A percentile compares a stretch with the other conserved stretches of the same genome.
These are phyloP conservation scores for Aspidiotus rigidus DNA, from an alignment of 2,888 invertebrate genomes.

Conservation along the genomic window DNA sequence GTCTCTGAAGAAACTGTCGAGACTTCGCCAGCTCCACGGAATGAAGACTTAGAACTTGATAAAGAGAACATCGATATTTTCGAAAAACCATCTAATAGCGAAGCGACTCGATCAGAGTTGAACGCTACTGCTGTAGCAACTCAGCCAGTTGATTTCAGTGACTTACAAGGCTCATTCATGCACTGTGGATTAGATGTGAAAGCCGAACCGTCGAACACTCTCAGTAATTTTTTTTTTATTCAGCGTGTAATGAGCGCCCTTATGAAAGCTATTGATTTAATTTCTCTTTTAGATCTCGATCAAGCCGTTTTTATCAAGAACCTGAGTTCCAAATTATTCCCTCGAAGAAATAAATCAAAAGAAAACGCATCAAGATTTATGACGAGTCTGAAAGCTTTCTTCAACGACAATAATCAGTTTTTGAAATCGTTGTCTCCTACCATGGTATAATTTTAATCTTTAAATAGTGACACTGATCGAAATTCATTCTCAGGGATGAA, in stretches of 20 bases:
- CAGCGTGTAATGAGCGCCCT: not conserved
- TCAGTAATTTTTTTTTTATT: constrained; percentile 8
- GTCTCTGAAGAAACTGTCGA: no score
- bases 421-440: constrained; percentile 43
- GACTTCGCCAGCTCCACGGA: no score
- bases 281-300: constrained; percentile 35
- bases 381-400: constrained; percentile 38
- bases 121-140: not conserved
- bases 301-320: constrained; percentile 38
- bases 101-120: no score
- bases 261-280: not conserved
- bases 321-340: constrained; percentile 28
- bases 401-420: constrained; percentile 41
- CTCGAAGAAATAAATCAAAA: constrained; percentile 12
- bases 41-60: no score
- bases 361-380: constrained; percentile 35
- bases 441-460: constrained; percentile 38
- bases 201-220: constrained; percentile 1
- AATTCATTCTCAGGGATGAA: not conserved
- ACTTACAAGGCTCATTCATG: constrained; percentile 8
- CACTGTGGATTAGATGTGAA: constrained; percentile 13
- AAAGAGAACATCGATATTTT: no score
- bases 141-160: not conserved
- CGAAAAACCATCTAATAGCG: no score
- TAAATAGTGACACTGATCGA: not conserved